Percentiles rank a stretch among this genome's conserved stretches.
Evolutionary conservation across 2,888 invertebrate species (phyloP).

Genomic region (Chrysolina haemoptera): DNA sequence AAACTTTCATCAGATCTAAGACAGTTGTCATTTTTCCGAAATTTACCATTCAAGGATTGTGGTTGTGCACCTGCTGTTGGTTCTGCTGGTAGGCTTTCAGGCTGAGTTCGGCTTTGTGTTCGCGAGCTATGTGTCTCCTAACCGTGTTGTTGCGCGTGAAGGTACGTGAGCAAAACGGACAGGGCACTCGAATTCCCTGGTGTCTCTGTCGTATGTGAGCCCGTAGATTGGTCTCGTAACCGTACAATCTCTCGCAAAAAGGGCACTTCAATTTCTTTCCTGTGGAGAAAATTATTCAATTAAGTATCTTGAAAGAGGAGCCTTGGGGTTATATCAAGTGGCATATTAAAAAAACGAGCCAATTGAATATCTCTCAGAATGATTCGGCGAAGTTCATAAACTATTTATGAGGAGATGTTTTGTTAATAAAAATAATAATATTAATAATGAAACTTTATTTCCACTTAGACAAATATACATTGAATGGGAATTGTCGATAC

Average conservation of each 20-base stretch:
- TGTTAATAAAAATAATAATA: too few relatives aligned
- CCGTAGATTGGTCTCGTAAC: conserved; percentile 92
- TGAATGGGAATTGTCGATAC: too few relatives aligned
- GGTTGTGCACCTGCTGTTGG: conserved; percentile 71
- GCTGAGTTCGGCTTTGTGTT: conserved; percentile 85
- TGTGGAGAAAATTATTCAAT: conserved; percentile 68
- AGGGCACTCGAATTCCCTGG: conserved; percentile 92
- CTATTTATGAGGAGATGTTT: too few relatives aligned
- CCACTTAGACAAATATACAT: too few relatives aligned
- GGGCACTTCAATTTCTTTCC: conserved; percentile 94
- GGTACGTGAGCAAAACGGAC: conserved; percentile 91
- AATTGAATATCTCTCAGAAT: neutral
- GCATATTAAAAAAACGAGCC: neutral
- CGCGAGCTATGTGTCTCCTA: conserved; percentile 90
- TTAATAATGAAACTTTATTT: too few relatives aligned
- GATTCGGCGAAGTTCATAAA: too few relatives aligned
- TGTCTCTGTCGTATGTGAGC: conserved; percentile 93
- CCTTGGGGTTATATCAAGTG: too few relatives aligned
- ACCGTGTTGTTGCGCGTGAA: conserved; percentile 95
- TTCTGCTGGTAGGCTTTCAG: conserved; percentile 70
- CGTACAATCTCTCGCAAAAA: conserved; percentile 92
- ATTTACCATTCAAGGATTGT: conserved; percentile 73
- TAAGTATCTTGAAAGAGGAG: too few relatives aligned
- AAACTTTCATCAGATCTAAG: conserved; percentile 61
- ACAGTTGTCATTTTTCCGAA: conserved; percentile 31